Conservation (phyloP, 2,888 invertebrate species). For the Eristalis tenax region DNA sequence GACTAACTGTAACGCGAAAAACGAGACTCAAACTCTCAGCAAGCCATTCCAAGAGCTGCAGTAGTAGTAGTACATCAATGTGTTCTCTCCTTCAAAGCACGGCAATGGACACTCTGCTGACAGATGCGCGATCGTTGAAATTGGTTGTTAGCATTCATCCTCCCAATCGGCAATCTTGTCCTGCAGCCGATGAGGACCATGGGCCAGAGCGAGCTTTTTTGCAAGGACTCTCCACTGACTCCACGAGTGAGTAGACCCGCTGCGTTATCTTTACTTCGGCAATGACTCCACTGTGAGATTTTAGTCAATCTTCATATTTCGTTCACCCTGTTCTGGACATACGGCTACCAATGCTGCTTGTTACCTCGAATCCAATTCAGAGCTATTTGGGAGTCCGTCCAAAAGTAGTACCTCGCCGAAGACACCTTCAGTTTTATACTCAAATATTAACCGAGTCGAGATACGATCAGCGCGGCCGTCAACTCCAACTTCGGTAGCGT, state of each 20-base stretch:
- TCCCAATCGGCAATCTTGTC: neutral
- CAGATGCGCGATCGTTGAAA: neutral
- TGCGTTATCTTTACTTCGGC: conserved; percentile 18
- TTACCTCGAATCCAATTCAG: conserved; percentile 18
- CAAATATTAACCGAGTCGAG: neutral
- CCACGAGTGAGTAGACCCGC: conserved; percentile 25
- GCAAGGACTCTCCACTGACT: neutral
- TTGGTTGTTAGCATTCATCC: neutral
- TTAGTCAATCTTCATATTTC: conserved; percentile 2
- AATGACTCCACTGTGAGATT: conserved; percentile 8
- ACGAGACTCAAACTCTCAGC: neutral
- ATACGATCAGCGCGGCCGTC: conserved; percentile 18
- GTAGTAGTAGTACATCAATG: neutral
- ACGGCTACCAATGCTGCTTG: conserved; percentile 11
- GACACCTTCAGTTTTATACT: neutral
- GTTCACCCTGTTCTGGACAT: conserved; percentile 13
- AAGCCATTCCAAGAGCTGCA: neutral
- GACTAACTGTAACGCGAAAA: neutral
- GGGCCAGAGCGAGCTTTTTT: conserved; percentile 6
- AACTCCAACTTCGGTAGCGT: conserved; percentile 21
- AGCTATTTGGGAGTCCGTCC: conserved; percentile 4
- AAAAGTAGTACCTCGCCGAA: neutral
- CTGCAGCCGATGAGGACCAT: conserved; percentile 11
- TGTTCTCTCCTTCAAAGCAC: neutral
- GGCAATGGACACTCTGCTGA: too few relatives aligned